Evolutionary conservation across 2,888 invertebrate genomes (phyloP).

Genomic region (Onthophagus sagittarius): DNA sequence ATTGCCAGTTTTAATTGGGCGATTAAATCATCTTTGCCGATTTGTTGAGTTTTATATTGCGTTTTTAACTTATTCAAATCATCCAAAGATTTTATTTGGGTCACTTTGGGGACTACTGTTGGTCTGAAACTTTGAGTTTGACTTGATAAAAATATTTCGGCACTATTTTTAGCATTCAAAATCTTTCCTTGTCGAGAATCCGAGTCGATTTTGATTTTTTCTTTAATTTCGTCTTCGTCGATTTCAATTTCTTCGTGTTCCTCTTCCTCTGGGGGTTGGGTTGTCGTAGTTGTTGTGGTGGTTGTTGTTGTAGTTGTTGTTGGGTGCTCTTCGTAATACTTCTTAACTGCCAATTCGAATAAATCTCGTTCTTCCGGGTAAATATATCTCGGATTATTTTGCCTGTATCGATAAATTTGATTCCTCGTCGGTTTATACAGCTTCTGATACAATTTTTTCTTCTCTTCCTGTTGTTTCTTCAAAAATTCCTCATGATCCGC

Average conservation of each 20-base stretch:
- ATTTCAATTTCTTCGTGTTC: conserved; percentile 2
- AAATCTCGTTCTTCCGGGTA: conserved; percentile 62
- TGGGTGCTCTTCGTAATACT: conserved; percentile 66
- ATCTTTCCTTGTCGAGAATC: conserved; percentile 25
- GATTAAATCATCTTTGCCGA: conserved; percentile 67
- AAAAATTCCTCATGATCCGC: conserved; percentile 68
- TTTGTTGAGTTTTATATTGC: conserved; percentile 51
- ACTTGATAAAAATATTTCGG: conserved; percentile 23
- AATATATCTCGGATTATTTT: conserved; percentile 50
- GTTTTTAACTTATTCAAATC: conserved; percentile 44
- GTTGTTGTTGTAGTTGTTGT: conserved; percentile 67
- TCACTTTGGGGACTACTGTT: conserved; percentile 54
- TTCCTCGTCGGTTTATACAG: conserved; percentile 42
- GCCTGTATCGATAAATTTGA: conserved; percentile 35
- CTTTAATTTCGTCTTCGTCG: not conserved
- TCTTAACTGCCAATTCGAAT: conserved; percentile 62
- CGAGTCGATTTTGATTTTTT: not conserved
- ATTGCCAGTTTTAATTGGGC: conserved; percentile 72
- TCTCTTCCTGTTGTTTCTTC: conserved; percentile 65
- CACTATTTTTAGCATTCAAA: conserved; percentile 46
- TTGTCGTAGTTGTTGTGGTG: conserved; percentile 59
- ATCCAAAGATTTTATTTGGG: conserved; percentile 43
- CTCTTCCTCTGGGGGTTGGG: conserved; percentile 28
- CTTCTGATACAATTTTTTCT: conserved; percentile 51
- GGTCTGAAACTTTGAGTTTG: conserved; percentile 37